phyloP scores from a whole-genome alignment of 2,888 invertebrate species.

The Macrosoma leucophasiata region DNA sequence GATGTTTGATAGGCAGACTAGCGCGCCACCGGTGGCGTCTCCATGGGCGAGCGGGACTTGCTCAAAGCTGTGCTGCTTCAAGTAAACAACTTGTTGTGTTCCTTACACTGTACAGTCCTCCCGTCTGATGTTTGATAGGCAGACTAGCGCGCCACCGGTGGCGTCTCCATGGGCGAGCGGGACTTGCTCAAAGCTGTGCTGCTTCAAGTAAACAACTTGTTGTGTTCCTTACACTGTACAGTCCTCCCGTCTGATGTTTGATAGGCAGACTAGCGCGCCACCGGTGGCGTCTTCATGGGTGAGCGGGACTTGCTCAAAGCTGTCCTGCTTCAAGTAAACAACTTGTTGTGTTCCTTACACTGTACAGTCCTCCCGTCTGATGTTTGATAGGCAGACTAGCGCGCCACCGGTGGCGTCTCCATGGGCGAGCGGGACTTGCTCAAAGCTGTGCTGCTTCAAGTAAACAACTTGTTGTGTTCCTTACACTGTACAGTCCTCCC shows the following conservation, averaged over 20 bases:
- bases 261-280: slow-evolving; percentile 88
- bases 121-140: too few species aligned
- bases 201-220: slow-evolving; percentile 45
- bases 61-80: slow-evolving; percentile 82
- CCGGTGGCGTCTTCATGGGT: slow-evolving; percentile 99
- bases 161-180: slow-evolving; percentile 98
- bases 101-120: too few species aligned
- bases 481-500: too few species aligned
- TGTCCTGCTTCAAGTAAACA: slow-evolving; percentile 69
- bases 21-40: slow-evolving; percentile 85
- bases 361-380: too few species aligned
- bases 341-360: too few species aligned
- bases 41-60: slow-evolving; percentile 97
- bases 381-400: slow-evolving; percentile 85
- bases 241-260: too few species aligned
- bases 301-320: slow-evolving; percentile 93
- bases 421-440: slow-evolving; percentile 98
- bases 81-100: too few species aligned
- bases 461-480: too few species aligned
- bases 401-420: slow-evolving; percentile 96
- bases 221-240: too few species aligned
- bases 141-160: slow-evolving; percentile 93
- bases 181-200: slow-evolving; percentile 90
- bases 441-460: slow-evolving; percentile 80
- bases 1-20: too few species aligned